phyloP scores from a whole-genome alignment of 2,888 invertebrate genomes.

The Julus scandinavius region DNA sequence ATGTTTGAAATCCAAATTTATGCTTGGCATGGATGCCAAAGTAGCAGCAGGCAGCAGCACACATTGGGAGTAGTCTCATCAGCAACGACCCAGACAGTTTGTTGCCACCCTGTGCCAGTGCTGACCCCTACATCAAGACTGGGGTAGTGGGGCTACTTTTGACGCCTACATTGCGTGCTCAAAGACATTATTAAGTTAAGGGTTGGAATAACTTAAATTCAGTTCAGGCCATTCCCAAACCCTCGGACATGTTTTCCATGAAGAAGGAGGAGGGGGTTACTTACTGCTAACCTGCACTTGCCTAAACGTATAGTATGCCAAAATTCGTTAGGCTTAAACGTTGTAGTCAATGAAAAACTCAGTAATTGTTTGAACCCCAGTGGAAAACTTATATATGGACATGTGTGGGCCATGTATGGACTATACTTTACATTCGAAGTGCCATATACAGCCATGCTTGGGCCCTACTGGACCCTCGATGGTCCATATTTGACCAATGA shows the following conservation, averaged over 20 bases:
- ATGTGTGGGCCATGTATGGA: too few species aligned
- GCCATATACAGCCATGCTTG: too few species aligned
- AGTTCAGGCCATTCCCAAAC: neutral
- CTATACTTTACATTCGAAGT: too few species aligned
- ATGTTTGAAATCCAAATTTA: neutral
- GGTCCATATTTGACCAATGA: too few species aligned
- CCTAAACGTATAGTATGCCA: neutral
- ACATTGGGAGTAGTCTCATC: slow-evolving; percentile 30
- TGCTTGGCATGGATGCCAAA: neutral
- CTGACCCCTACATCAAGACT: neutral
- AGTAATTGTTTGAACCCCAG: too few species aligned
- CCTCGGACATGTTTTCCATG: neutral
- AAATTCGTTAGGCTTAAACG: neutral
- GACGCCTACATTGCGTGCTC: slow-evolving; percentile 3
- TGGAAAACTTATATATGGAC: too few species aligned
- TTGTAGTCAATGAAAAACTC: too few species aligned
- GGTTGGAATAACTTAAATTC: slow-evolving; percentile 22
- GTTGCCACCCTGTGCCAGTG: slow-evolving; percentile 20
- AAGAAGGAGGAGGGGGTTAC: neutral
- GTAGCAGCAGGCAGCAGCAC: too few species aligned
- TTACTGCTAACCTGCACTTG: neutral
- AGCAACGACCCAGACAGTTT: slow-evolving; percentile 1
- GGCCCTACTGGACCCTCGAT: too few species aligned
- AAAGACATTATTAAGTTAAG: neutral
- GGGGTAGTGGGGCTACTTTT: slow-evolving; percentile 29